These are phyloP conservation scores for Meriones unguiculatus DNA, from an alignment of 2,113 vertebrate species.

Conservation along the genomic window DNA sequence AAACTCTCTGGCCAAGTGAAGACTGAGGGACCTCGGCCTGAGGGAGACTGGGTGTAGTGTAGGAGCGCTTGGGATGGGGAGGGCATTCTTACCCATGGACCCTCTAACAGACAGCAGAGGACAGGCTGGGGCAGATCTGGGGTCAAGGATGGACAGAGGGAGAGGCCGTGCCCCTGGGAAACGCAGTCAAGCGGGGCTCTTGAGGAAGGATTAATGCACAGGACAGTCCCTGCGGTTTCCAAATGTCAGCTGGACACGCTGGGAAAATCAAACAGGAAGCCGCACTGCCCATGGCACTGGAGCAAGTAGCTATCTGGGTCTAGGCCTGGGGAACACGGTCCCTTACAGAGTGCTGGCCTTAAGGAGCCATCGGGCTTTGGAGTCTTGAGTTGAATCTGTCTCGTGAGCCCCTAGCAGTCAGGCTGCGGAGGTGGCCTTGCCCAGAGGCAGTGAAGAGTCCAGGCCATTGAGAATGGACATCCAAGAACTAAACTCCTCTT, in stretches of 20 bases:
- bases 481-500: accelerated
- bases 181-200: background rate
- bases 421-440: background rate
- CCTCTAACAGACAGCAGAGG: background rate
- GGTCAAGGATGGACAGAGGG: background rate
- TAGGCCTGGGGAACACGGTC: background rate
- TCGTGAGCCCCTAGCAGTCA: background rate
- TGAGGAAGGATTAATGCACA: accelerated
- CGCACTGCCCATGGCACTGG: background rate
- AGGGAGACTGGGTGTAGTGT: accelerated
- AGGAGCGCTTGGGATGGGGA: accelerated
- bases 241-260: background rate
- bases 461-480: too few species aligned
- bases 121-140: background rate
- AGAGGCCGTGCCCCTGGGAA: background rate
- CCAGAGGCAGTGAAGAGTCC: background rate
- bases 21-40: accelerated
- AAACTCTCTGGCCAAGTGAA: background rate
- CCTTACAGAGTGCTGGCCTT: background rate
- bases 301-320: background rate
- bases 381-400: background rate
- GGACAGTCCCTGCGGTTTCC: background rate
- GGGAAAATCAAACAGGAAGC: slow-evolving; percentile 29
- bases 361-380: background rate
- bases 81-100: too few species aligned